These are phyloP conservation scores for Thymelicus lineola DNA, from an alignment of 2,888 invertebrate genomes.

Conservation along the genomic window DNA sequence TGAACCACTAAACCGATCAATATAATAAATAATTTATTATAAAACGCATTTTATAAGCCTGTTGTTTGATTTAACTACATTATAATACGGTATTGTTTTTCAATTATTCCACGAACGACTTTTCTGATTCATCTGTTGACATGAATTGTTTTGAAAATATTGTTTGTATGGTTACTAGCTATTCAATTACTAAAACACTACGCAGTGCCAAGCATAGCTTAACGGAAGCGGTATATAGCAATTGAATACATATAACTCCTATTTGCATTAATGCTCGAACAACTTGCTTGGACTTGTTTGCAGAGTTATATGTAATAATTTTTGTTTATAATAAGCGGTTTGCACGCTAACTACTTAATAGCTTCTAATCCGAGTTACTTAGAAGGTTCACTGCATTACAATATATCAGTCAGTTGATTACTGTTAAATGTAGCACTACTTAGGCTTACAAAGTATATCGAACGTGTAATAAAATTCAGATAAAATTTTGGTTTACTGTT, in stretches of 20 bases:
- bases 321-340: slow-evolving; percentile 38
- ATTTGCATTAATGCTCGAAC: slow-evolving; percentile 37
- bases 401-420: slow-evolving; percentile 29
- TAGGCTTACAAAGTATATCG: background rate
- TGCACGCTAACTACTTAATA: slow-evolving; percentile 37
- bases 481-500: background rate
- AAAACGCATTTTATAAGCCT: background rate
- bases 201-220: slow-evolving; percentile 30
- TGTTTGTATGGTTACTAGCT: slow-evolving; percentile 19
- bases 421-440: slow-evolving; percentile 15
- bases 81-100: slow-evolving; percentile 9
- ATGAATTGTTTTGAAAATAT: slow-evolving; percentile 31
- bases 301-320: slow-evolving; percentile 35
- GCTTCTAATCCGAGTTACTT: slow-evolving; percentile 31
- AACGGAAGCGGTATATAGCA: slow-evolving; percentile 25
- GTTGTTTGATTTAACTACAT: slow-evolving; percentile 12
- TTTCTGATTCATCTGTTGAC: slow-evolving; percentile 34
- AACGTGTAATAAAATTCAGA: background rate
- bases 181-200: slow-evolving; percentile 36
- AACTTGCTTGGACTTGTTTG: slow-evolving; percentile 33
- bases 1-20: slow-evolving; percentile 17
- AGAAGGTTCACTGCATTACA: slow-evolving; percentile 20
- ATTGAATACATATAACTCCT: slow-evolving; percentile 34
- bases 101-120: slow-evolving; percentile 27
- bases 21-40: slow-evolving; percentile 2